These are phyloP conservation scores for Drosophila dunni DNA, from an alignment of 1,140 invertebrate species.

Conservation along the genomic window DNA sequence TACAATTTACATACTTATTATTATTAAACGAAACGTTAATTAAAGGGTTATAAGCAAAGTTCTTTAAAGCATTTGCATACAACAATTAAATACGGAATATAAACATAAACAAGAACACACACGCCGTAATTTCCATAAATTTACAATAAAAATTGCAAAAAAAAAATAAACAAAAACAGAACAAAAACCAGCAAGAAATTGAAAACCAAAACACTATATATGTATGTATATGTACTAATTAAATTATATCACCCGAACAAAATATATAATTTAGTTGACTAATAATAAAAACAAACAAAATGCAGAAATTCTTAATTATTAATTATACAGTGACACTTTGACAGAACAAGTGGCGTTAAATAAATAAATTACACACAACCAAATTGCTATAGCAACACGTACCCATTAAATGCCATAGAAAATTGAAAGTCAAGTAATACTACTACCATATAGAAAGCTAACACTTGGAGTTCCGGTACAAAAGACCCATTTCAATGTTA, in stretches of 20 bases:
- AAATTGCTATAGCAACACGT: background rate
- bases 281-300: conserved; percentile 48
- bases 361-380: conserved; percentile 5
- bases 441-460: conserved; percentile 13
- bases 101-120: conserved; percentile 31
- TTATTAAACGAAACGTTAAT: conserved; percentile 53
- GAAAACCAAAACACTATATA: conserved; percentile 25
- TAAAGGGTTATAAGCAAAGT: conserved; percentile 70
- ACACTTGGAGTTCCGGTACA: conserved; percentile 35
- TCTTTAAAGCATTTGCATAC: conserved; percentile 57
- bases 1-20: conserved; percentile 56
- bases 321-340: conserved; percentile 30
- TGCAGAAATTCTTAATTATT: conserved; percentile 38
- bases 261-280: conserved; percentile 75
- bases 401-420: conserved; percentile 37
- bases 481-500: conserved; percentile 23
- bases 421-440: conserved; percentile 35
- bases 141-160: conserved; percentile 61
- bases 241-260: conserved; percentile 69
- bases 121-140: conserved; percentile 47
- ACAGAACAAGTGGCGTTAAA: conserved; percentile 12
- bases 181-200: conserved; percentile 3
- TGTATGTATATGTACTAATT: conserved; percentile 73
- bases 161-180: conserved; percentile 48
- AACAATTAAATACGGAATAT: conserved; percentile 4